Base-by-base conservation (phyloP, 2,888 invertebrate species). In the Chalcosyrphus nemorum region DNA sequence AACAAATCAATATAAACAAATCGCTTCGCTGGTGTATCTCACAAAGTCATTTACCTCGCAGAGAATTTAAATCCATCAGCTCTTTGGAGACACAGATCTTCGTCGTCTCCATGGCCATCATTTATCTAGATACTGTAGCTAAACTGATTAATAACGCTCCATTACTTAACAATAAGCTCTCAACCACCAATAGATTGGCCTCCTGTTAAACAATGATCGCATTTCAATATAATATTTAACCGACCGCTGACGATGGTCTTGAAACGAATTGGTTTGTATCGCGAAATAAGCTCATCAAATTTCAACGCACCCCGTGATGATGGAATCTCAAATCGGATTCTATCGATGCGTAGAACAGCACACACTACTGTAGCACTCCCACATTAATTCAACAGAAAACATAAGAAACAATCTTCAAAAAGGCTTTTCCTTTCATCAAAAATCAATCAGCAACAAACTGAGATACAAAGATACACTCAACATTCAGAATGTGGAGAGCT, bases 341-440 rank as follows among this genome's bases (percentile, higher is more conserved):
- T 32, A 17, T 9, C 24, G 54, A 45, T 77, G 77, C 47, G 63
- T 77, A 11, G 4, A 15, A 9, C 6, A 21, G 45, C 19, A 24
- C 6, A 24, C 32, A 24, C 80, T 74, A 57, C 72, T 75, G 81
- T 41, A 45, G 50, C 81, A 75, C 81, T 81, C 81, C 81, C 81
- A 75, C 75, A 75, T 75, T 61, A 81, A 81, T 81, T 38, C 56
- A 63, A n/a, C n/a, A n/a, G n/a, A n/a, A n/a, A n/a, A n/a, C n/a
- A n/a, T n/a, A n/a, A n/a, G n/a, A 70, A 78, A 43, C 56, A 70
- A 70, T 47, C 74, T 74, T 81, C 65, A 71, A 66, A 78, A 56
- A 63, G 66, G 59, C 63, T 63, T 78, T 72, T 47, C 61, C 61
- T 75, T 66, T 81, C 71, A 77, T 78, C 72, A 57, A 68, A 74